Conservation (phyloP, 2,888 invertebrate genomes). For the Peribatodes rhomboidaria region DNA sequence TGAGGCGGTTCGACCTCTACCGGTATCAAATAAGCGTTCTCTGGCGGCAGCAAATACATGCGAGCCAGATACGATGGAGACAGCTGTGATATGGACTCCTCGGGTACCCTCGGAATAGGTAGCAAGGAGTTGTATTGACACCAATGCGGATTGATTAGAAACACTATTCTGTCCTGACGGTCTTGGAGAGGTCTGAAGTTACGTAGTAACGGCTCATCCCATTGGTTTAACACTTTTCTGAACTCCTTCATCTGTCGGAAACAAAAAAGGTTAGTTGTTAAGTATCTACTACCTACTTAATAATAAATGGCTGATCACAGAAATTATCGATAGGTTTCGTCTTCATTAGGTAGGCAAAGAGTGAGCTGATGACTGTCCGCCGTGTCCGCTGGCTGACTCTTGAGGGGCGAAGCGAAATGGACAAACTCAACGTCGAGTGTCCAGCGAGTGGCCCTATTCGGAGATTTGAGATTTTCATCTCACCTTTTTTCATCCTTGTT, state of each 20-base stretch:
- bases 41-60: conserved; percentile 69
- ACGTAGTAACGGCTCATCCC: conserved; percentile 80
- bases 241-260: conserved; percentile 83
- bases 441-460: too few species aligned
- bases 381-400: too few species aligned
- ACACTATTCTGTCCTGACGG: conserved; percentile 72
- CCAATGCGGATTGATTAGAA: conserved; percentile 85
- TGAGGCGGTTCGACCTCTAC: conserved; percentile 18
- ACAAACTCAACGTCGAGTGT: too few species aligned
- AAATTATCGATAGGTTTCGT: too few species aligned
- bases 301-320: too few species aligned
- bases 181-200: conserved; percentile 85
- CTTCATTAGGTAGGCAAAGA: too few species aligned
- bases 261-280: background rate
- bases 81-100: conserved; percentile 68
- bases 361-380: too few species aligned
- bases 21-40: conserved; percentile 68
- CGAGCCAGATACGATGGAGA: conserved; percentile 69
- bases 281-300: background rate
- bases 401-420: too few species aligned
- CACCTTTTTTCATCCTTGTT: too few species aligned
- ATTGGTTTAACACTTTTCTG: conserved; percentile 82
- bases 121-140: conserved; percentile 80
- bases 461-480: too few species aligned
- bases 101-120: conserved; percentile 72